Percentiles rank a stretch among this genome's conserved stretches.
These are phyloP conservation scores for Ladona fulva DNA, from an alignment of 1,140 invertebrate genomes.

Conservation along the genomic window DNA sequence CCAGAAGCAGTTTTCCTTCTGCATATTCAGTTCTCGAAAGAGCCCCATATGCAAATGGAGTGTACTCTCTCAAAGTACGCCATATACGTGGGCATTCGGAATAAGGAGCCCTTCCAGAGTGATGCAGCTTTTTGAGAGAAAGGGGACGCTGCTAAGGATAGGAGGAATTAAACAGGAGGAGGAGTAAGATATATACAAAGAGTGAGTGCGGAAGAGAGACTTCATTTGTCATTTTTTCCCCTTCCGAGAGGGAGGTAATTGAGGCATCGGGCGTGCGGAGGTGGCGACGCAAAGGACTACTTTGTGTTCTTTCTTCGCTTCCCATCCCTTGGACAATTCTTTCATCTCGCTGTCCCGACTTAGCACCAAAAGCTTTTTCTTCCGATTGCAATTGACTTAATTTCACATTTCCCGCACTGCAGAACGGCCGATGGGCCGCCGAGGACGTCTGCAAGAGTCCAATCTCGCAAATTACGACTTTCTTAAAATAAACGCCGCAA, in stretches of 20 bases:
- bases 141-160: neutral
- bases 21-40: neutral
- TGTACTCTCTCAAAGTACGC: neutral
- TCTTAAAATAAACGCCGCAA: no score
- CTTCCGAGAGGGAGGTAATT: neutral
- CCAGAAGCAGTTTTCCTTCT: conserved; percentile 3
- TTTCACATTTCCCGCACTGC: neutral
- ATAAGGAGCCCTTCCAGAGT: neutral
- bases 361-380: neutral
- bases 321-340: neutral
- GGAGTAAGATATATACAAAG: neutral
- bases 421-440: neutral
- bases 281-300: neutral
- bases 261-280: neutral
- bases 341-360: neutral
- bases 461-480: no score
- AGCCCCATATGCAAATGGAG: conserved; percentile 3
- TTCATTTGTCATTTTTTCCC: neutral
- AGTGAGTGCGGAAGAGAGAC: neutral
- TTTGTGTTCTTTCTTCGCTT: neutral
- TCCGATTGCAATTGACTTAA: neutral
- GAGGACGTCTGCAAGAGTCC: no score
- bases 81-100: neutral
- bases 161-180: neutral
- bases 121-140: neutral